Conservation (phyloP, 2,888 invertebrate species). For the Ganaspis brasiliensis region DNA sequence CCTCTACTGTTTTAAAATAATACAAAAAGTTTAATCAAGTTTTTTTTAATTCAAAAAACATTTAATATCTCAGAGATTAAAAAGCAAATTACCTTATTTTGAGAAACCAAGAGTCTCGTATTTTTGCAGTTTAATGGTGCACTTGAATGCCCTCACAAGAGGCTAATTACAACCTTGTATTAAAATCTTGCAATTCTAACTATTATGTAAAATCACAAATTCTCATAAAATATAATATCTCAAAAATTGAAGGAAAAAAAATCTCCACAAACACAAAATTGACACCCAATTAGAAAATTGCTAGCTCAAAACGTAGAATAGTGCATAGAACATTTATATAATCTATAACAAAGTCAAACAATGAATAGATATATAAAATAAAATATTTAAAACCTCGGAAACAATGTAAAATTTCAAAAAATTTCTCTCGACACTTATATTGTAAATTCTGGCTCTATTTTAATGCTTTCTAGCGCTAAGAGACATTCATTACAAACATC, state of each 20-base stretch:
- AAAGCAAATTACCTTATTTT: too few species aligned
- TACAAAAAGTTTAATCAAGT: too few species aligned
- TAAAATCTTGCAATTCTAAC: constrained; percentile 24
- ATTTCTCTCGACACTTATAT: constrained; percentile 46
- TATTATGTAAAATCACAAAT: constrained; percentile 12
- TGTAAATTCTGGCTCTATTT: constrained; percentile 44
- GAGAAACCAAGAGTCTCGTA: too few species aligned
- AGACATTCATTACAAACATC: background rate
- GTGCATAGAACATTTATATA: constrained; percentile 31
- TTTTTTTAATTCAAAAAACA: too few species aligned
- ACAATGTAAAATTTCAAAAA: background rate
- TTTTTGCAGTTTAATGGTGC: background rate
- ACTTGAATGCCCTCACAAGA: background rate
- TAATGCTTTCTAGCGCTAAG: constrained; percentile 19
- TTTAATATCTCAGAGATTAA: too few species aligned
- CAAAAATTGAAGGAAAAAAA: background rate
- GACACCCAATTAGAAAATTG: background rate
- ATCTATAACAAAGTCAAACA: constrained; percentile 35
- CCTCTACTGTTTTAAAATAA: too few species aligned
- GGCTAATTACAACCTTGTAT: background rate
- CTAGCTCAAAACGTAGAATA: background rate
- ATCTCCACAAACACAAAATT: background rate
- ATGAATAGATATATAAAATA: constrained; percentile 18
- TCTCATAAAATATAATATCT: background rate
- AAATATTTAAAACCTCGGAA: background rate